Conservation (phyloP, 2,797 vertebrate species). For the Galaxias olidus region DNA sequence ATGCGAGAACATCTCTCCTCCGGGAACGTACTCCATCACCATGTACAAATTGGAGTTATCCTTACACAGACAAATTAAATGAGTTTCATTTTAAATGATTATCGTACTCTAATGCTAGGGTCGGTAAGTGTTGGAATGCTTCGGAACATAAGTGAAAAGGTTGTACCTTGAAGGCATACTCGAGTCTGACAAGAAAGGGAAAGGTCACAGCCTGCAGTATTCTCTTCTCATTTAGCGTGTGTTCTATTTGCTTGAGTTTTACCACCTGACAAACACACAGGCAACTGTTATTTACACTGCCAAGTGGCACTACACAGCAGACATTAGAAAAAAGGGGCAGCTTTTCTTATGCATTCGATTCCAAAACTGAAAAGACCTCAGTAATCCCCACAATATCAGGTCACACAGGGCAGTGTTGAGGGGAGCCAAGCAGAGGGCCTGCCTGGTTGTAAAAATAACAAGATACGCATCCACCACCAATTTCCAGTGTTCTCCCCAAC, state of each 20-base stretch:
- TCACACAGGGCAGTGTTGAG: constrained; percentile 7
- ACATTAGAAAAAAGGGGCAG: constrained; percentile 19
- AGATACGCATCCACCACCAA: too few relatives aligned
- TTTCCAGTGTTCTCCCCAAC: too few relatives aligned
- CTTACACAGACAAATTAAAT: constrained; percentile 61
- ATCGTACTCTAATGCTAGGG: not conserved
- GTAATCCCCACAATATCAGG: constrained; percentile 7
- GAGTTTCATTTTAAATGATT: not conserved
- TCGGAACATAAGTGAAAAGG: not conserved
- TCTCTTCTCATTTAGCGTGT: constrained; percentile 98
- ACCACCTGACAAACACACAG: constrained; percentile 81
- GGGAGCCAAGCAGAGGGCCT: not conserved
- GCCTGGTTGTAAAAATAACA: too few relatives aligned
- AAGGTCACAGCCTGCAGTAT: constrained; percentile 99
- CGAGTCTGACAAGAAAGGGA: constrained; percentile 96
- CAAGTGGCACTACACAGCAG: constrained; percentile 27
- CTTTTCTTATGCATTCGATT: constrained; percentile 8
- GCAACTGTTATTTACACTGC: constrained; percentile 27
- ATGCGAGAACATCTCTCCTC: constrained; percentile 99
- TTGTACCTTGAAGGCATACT: constrained; percentile 97
- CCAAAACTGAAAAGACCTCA: constrained; percentile 8
- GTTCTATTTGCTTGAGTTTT: constrained; percentile 99
- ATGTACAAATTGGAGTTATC: constrained; percentile 99
- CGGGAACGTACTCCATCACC: constrained; percentile 99
- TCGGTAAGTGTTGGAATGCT: not conserved